A percentile compares a stretch with the other conserved stretches of the same genome.
phyloP scores from a whole-genome alignment of 2,113 vertebrate species.

The Electrona antarctica region DNA sequence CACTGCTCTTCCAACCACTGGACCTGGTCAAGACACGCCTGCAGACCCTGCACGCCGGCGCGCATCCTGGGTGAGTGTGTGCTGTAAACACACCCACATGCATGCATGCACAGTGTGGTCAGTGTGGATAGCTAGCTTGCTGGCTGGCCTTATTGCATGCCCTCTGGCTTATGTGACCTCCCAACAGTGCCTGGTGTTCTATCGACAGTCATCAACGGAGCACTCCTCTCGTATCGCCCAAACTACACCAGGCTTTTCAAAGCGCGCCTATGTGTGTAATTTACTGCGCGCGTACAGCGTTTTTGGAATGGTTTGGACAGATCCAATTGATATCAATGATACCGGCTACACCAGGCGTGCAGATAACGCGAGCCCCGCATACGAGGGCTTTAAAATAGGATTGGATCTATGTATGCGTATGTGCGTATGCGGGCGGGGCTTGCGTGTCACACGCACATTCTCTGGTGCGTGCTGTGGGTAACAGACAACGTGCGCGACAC shows the following conservation, averaged over 20 bases:
- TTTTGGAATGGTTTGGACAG: too few relatives aligned
- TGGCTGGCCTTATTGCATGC: background rate
- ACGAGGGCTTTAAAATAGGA: background rate
- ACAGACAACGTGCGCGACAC: too few relatives aligned
- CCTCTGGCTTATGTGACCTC: background rate
- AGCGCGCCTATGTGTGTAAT: too few relatives aligned
- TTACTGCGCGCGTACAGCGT: too few relatives aligned
- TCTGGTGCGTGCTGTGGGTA: too few relatives aligned
- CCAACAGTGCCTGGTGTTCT: background rate
- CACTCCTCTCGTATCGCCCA: background rate
- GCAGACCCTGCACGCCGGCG: slow-evolving; percentile 82
- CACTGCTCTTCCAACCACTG: slow-evolving; percentile 94
- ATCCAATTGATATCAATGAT: too few relatives aligned
- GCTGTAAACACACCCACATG: background rate
- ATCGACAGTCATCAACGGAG: background rate
- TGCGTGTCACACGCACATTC: too few relatives aligned
- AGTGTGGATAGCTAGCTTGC: background rate
- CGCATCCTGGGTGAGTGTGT: slow-evolving; percentile 69
- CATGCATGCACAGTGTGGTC: background rate
- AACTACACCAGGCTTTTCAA: background rate
- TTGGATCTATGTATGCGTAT: too few relatives aligned
- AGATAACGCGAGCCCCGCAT: background rate
- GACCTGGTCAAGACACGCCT: slow-evolving; percentile 95
- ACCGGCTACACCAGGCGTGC: too few relatives aligned
- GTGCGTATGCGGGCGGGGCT: too few relatives aligned